Evolutionary conservation across 2,888 invertebrate genomes (phyloP).

Genomic region (Lasioglossum morio): DNA sequence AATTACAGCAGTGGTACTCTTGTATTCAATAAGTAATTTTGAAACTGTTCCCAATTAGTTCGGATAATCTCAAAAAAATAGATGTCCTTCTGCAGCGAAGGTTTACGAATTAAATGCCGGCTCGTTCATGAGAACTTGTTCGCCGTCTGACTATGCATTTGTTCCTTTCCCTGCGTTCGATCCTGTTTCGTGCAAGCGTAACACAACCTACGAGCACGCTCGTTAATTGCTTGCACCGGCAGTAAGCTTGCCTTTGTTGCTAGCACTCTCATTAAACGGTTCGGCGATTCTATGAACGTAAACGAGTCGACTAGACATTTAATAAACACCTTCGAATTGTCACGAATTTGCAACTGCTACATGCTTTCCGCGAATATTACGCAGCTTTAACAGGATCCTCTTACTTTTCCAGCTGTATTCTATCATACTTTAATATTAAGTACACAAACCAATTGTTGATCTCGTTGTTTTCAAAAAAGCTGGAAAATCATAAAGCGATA

Average conservation of each 20-base stretch:
- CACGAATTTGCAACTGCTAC: constrained; percentile 21
- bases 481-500: no score
- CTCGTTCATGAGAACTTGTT: constrained; percentile 26
- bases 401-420: no score
- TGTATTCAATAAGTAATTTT: no score
- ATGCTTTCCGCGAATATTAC: not conserved
- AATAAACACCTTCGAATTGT: constrained; percentile 27
- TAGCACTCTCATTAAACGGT: constrained; percentile 45
- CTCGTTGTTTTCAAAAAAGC: no score
- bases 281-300: constrained; percentile 33
- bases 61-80: no score
- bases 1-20: no score
- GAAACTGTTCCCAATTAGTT: no score
- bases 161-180: constrained; percentile 25
- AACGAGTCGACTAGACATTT: constrained; percentile 30
- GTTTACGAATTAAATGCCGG: not conserved
- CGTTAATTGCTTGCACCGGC: constrained; percentile 53
- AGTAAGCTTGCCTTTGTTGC: constrained; percentile 33
- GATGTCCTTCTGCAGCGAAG: not conserved
- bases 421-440: no score
- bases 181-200: constrained; percentile 36
- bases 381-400: not conserved
- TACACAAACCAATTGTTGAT: no score
- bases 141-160: constrained; percentile 8
- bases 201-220: constrained; percentile 36